A percentile compares a stretch with the other conserved stretches of the same genome.
Evolutionary conservation across 1,140 invertebrate species (phyloP).

Genomic region (Polyergus mexicanus): DNA sequence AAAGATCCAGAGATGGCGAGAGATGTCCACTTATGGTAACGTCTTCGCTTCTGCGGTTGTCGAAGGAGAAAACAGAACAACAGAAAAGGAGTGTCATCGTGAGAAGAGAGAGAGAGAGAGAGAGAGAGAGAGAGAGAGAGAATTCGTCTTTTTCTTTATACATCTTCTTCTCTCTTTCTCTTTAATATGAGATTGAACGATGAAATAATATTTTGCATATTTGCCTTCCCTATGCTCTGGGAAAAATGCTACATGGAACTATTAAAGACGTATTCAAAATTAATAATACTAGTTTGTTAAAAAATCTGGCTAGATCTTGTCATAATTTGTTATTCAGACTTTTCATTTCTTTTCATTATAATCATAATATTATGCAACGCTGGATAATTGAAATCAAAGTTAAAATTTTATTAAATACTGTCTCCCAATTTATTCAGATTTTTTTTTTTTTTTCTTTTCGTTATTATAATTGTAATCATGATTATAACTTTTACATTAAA

Average conservation of each 20-base stretch:
- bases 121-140: background rate
- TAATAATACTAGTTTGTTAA: background rate
- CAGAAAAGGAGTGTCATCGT: slow-evolving; percentile 49
- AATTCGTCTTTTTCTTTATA: background rate
- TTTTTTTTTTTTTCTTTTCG: background rate
- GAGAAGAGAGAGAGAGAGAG: background rate
- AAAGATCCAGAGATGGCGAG: slow-evolving; percentile 74
- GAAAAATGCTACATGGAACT: background rate
- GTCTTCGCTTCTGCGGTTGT: slow-evolving; percentile 76
- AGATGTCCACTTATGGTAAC: slow-evolving; percentile 84
- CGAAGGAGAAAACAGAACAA: slow-evolving; percentile 67
- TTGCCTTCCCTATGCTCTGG: background rate
- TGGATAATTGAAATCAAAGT: too few relatives aligned
- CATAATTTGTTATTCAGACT: too few relatives aligned
- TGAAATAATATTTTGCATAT: slow-evolving; percentile 5
- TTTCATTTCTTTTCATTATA: too few relatives aligned
- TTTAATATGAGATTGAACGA: slow-evolving; percentile 9
- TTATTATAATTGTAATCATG: slow-evolving; percentile 11
- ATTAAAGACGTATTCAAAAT: background rate
- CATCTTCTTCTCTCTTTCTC: background rate
- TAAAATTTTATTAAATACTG: background rate
- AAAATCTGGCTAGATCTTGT: background rate
- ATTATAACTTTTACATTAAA: background rate
- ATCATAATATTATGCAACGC: too few relatives aligned
- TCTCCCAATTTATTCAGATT: background rate